Conservation (phyloP, 2,113 vertebrate genomes). For the Aepyceros melampus region DNA sequence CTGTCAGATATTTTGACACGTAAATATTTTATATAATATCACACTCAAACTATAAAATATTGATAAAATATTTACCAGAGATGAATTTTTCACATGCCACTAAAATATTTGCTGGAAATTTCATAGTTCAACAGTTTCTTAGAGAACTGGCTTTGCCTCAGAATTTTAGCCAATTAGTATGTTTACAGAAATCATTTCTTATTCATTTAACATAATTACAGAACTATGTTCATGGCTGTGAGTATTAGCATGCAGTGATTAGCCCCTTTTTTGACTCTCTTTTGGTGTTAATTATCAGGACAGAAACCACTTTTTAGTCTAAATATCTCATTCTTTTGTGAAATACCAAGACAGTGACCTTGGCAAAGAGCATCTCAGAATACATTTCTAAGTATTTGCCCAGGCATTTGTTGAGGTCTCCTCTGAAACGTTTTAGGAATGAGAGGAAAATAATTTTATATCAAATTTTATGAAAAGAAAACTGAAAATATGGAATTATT, state of each 20-base stretch:
- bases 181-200: constrained; percentile 56
- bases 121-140: constrained; percentile 49
- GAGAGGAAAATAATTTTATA: not conserved
- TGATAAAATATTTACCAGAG: constrained; percentile 53
- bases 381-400: not conserved
- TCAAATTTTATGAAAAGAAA: not conserved
- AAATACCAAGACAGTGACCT: not conserved
- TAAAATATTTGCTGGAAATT: constrained; percentile 47
- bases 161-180: constrained; percentile 60
- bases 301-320: not conserved
- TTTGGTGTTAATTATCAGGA: constrained; percentile 10
- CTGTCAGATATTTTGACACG: constrained; percentile 31
- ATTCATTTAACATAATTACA: constrained; percentile 67
- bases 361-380: not conserved
- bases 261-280: constrained; percentile 13
- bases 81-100: constrained; percentile 21
- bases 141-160: constrained; percentile 35
- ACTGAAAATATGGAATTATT: not conserved
- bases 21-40: constrained; percentile 52
- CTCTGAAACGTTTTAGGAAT: not conserved
- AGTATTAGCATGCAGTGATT: constrained; percentile 17
- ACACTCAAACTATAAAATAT: constrained; percentile 33
- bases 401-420: not conserved
- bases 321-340: not conserved
- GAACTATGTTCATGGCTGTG: not conserved